Percentiles rank a stretch among this genome's conserved stretches.
These are phyloP conservation scores for Scylla paramamosain DNA, from an alignment of 1,140 invertebrate genomes.

Conservation along the genomic window DNA sequence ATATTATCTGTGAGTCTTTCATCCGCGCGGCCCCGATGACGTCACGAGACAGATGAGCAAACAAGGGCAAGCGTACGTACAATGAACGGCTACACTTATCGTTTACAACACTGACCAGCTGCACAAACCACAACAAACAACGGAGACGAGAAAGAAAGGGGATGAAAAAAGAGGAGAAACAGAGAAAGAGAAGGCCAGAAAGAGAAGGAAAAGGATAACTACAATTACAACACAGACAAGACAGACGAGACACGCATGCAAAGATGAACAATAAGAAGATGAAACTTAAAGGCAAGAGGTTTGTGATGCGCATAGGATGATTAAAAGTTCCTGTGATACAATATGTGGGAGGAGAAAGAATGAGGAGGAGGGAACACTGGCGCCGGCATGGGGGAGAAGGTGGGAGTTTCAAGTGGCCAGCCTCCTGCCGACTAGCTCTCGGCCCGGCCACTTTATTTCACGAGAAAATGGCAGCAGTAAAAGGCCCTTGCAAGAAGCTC, in stretches of 20 bases:
- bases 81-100: background rate
- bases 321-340: background rate
- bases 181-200: no score
- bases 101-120: background rate
- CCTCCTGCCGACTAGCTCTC: background rate
- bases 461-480: constrained; percentile 21
- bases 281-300: no score
- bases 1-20: background rate
- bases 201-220: no score
- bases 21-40: background rate
- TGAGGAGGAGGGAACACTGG: background rate
- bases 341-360: background rate
- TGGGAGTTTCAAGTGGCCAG: background rate
- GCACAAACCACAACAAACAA: constrained; percentile 3
- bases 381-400: background rate
- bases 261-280: no score
- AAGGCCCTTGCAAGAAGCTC: background rate
- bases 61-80: background rate
- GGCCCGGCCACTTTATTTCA: background rate
- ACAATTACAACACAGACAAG: no score
- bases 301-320: background rate
- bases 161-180: no score
- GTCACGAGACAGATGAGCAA: background rate
- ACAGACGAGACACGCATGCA: no score
- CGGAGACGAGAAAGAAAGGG: background rate